Conservation (phyloP, 23 tunicate genomes). For the Clavelina lepadiformis region DNA sequence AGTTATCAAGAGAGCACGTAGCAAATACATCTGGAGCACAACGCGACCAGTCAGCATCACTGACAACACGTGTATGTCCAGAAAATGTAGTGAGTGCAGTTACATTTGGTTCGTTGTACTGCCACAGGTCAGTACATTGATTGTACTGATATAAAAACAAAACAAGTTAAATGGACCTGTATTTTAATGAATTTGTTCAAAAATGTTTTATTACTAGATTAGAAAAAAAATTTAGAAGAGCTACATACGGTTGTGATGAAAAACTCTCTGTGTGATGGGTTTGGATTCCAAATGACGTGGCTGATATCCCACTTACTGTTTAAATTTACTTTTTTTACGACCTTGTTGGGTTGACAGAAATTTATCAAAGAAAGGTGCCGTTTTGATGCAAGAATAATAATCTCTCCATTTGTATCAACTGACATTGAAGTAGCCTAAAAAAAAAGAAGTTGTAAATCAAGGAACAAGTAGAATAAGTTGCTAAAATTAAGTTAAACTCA, state of each 20-base stretch:
- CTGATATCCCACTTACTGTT: conserved; percentile 77
- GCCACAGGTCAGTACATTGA: conserved; percentile 76
- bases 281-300: conserved; percentile 75
- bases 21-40: conserved; percentile 54
- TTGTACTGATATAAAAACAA: conserved; percentile 46
- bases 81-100: conserved; percentile 29
- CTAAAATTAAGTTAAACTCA: too few relatives aligned
- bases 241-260: conserved; percentile 68
- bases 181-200: too few relatives aligned
- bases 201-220: neutral
- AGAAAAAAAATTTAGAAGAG: neutral
- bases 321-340: conserved; percentile 26
- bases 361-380: conserved; percentile 62
- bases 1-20: conserved; percentile 80
- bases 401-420: conserved; percentile 42
- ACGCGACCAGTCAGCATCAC: conserved; percentile 87
- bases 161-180: too few relatives aligned
- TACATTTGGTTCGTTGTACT: conserved; percentile 29
- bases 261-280: conserved; percentile 31
- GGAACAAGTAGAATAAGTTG: too few relatives aligned
- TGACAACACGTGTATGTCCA: conserved; percentile 79
- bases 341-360: conserved; percentile 60
- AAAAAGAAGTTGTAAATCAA: too few relatives aligned
- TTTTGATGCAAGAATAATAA: conserved; percentile 56
- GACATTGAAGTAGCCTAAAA: conserved; percentile 80